phyloP scores from a whole-genome alignment of 2,797 vertebrate genomes.

The Rhynchotus rufescens region DNA sequence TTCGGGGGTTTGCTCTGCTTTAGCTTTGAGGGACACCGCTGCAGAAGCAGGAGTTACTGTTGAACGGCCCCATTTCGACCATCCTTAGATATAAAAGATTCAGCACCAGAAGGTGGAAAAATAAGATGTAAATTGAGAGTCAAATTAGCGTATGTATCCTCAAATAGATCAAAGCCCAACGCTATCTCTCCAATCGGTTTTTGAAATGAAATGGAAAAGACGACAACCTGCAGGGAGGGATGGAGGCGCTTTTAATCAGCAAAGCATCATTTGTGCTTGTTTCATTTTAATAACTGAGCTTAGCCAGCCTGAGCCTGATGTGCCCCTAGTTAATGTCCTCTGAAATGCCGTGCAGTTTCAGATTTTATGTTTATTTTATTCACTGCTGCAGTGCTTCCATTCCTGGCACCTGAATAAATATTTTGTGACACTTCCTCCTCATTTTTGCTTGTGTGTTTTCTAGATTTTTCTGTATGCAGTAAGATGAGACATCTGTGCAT shows the following conservation, averaged over 20 bases:
- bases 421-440: not conserved
- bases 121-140: not conserved
- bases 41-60: not conserved
- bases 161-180: not conserved
- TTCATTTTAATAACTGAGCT: not conserved
- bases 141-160: not conserved
- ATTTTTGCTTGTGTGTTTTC: not conserved
- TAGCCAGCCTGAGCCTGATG: not conserved
- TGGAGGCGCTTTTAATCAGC: not conserved
- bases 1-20: not conserved
- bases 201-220: not conserved
- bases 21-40: not conserved
- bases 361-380: not conserved
- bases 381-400: not conserved
- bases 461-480: not conserved
- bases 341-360: not conserved
- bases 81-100: not conserved
- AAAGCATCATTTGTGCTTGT: not conserved
- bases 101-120: not conserved
- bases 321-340: not conserved
- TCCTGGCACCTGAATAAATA: conserved; percentile 5
- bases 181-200: not conserved
- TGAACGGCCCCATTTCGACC: not conserved
- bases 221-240: not conserved
- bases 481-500: not conserved